Evolutionary conservation across 2,888 invertebrate species (phyloP).

Genomic region (Andrena bicolor): DNA sequence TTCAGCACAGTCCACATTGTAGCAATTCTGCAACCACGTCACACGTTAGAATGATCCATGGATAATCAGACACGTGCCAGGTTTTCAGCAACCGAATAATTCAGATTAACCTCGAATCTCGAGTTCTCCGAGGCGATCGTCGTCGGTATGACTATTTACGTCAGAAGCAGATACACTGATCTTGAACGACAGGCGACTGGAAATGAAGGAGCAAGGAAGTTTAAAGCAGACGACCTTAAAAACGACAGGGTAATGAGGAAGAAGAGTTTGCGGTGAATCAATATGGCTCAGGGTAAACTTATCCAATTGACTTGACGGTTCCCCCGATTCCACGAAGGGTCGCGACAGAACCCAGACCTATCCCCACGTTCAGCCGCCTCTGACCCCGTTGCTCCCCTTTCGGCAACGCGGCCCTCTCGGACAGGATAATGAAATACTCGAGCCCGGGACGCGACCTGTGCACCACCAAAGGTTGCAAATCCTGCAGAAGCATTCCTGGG

Average conservation of each 20-base stretch:
- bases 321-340: slow-evolving; percentile 53
- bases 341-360: slow-evolving; percentile 29
- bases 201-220: background rate
- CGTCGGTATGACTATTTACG: no score
- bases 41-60: no score
- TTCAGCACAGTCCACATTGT: no score
- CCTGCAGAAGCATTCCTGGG: slow-evolving; percentile 39
- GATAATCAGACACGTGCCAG: no score
- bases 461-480: slow-evolving; percentile 51
- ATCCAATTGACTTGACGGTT: slow-evolving; percentile 77
- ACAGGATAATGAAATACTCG: slow-evolving; percentile 80
- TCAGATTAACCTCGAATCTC: no score
- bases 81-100: no score
- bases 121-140: no score
- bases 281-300: slow-evolving; percentile 75
- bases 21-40: no score
- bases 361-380: slow-evolving; percentile 6
- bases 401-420: slow-evolving; percentile 55
- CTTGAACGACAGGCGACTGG: no score
- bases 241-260: background rate
- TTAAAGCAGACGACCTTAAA: slow-evolving; percentile 8
- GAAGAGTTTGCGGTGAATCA: slow-evolving; percentile 71
- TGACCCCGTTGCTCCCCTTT: background rate
- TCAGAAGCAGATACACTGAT: no score
- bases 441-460: slow-evolving; percentile 62